phyloP scores from a whole-genome alignment of 2,888 invertebrate species.

The Rotaria macrura region DNA sequence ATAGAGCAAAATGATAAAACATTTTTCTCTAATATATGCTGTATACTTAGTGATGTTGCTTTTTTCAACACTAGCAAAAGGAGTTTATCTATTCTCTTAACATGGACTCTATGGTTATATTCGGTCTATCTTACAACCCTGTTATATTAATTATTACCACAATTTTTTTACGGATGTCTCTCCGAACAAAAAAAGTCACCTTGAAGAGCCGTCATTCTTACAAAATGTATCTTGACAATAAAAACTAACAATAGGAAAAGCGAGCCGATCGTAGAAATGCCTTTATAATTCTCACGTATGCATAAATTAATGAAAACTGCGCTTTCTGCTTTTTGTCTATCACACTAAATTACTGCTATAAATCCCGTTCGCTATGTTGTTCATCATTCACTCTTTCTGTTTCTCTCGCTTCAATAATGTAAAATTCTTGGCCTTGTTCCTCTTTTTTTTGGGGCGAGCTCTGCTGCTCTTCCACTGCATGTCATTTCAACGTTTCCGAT shows the following conservation, averaged over 20 bases:
- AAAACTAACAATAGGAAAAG: not conserved
- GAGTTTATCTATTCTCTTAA: not conserved
- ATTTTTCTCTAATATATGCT: too few relatives aligned
- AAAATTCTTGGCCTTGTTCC: not conserved
- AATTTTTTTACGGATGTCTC: not conserved
- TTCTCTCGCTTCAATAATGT: not conserved
- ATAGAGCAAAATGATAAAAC: not conserved
- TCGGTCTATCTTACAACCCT: not conserved
- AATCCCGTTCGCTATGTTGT: not conserved
- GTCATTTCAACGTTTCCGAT: not conserved
- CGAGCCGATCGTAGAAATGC: not conserved
- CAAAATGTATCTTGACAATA: not conserved
- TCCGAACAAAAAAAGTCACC: not conserved
- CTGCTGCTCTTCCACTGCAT: not conserved
- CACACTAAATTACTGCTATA: not conserved
- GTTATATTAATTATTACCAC: not conserved
- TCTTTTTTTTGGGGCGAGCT: not conserved
- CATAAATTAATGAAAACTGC: not conserved
- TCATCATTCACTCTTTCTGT: not conserved
- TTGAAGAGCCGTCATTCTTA: not conserved
- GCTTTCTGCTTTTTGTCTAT: not conserved
- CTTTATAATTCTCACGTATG: not conserved
- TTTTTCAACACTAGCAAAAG: not conserved
- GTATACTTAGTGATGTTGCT: too few relatives aligned
- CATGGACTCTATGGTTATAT: not conserved